phyloP scores from a whole-genome alignment of 2,888 invertebrate genomes.

The Sussaba pulchella region DNA sequence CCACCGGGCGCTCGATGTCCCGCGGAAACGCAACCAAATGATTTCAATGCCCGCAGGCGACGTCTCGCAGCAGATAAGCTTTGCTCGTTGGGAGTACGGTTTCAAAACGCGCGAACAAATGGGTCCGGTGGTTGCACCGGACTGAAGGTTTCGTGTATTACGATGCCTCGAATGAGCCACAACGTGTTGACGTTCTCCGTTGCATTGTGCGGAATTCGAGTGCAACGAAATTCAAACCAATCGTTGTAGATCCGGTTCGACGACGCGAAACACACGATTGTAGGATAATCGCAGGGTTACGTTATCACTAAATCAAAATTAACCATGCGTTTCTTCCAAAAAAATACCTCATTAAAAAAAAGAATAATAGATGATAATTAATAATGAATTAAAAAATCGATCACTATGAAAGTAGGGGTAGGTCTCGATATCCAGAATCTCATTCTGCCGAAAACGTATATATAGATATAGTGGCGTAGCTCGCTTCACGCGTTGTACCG shows the following conservation, averaged over 20 bases:
- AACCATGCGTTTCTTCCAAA: too few species aligned
- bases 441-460: too few species aligned
- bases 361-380: too few species aligned
- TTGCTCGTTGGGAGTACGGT: conserved; percentile 49
- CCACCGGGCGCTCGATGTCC: too few species aligned
- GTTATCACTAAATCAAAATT: too few species aligned
- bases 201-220: neutral
- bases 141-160: neutral
- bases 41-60: conserved; percentile 56
- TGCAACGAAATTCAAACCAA: neutral
- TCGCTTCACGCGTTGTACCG: too few species aligned
- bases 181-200: neutral
- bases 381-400: too few species aligned
- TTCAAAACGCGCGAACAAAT: conserved; percentile 49
- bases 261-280: neutral
- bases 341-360: too few species aligned
- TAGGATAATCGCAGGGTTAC: too few species aligned
- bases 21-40: conserved; percentile 44
- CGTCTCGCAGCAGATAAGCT: conserved; percentile 45
- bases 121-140: conserved; percentile 27
- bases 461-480: too few species aligned
- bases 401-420: too few species aligned
- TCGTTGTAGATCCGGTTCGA: neutral
- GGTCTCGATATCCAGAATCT: too few species aligned
- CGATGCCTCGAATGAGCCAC: conserved; percentile 3